Base-by-base conservation (phyloP, 2,113 vertebrate genomes). In the Scolopax mira region DNA sequence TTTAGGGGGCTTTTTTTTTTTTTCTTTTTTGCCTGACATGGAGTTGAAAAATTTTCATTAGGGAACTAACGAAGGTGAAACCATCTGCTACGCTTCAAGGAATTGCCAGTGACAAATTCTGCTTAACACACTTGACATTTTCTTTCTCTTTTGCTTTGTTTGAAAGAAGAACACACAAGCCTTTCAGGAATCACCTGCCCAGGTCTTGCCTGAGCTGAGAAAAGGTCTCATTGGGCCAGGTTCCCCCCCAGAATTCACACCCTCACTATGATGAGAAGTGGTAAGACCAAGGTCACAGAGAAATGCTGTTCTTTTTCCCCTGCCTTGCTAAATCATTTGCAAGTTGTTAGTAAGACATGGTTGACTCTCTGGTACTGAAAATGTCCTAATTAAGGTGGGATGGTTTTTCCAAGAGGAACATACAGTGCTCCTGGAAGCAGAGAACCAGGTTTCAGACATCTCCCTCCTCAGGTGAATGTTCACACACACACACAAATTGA, bases 11-110 rank as follows among this genome's bases (percentile, higher is more conserved):
- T 25, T 64, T 41, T 49, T 8, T 46, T n/a, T 42, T 75, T 23
- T 62, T 41, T 24, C n/a, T 39, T 19, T 33, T 48, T 57, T 16
- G 3, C 48, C 46, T 75, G 51, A 49, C 33, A 55, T 0, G 0
- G 19, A 85, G 64, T 9, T 71, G 64, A 94, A 79, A 93, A 87
- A 52, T 39, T 95, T 93, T 49, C 74, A 79, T 93, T 88, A 93
- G 24, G 62, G 78, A 93, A 24, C 42, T 79, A 89, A 83, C 0
- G 2, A 77, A 96, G 89, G 86, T 46, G 70, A 95, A 92, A 93
- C 9, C 41, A 88, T 64, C 37, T 35, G 57, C 85, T 90, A n/a
- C 1, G 0, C 42, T 85, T 93, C 66, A 28, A 79, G 46, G 48
- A 70, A 67, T 31, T 89, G 44, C 64, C 72, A 33, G 41, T 5